Evolutionary conservation across 2,888 invertebrate genomes (phyloP), one percentile per base, ranked within the genome.

Genomic region (Apotomis capreana): DNA sequence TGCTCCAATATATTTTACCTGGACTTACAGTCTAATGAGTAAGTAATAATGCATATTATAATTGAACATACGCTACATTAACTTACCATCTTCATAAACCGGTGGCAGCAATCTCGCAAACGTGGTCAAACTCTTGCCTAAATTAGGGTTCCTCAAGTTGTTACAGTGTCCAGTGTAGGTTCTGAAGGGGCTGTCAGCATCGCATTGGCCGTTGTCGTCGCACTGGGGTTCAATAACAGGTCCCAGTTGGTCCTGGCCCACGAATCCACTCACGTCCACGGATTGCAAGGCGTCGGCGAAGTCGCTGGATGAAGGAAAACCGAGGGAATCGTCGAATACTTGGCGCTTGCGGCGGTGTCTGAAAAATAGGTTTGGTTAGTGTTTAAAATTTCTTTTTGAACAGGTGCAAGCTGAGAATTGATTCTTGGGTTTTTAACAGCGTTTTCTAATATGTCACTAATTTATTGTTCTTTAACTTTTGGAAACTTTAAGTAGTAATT

Each of bases 91-190:
- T 88, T 98, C 97, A 86, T 98, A 98, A 70, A 95, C 96, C 3
- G 98, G 96, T 0, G 98, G 97, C 74, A 98, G 84, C 73, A 98
- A 90, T 77, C 98, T 95, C 0, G 97, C 96, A 83, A 98, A 98
- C 0, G 97, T 96, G 0, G 97, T 97, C 81, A 98, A 91, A 79
- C 97, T 96, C 84, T 97, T 97, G 15, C 97, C 98, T 81, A 96
- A 94, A 71, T 94, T 95, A 0, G 98, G 97, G 82, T 97, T 96
- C 49, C 96, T 94, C 64, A 98, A 87, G 84, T 98, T 98, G 82
- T 98, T 98, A 83, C 98, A 98, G 80, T 96, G 96, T 0, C 98
- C 98, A 0, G 97, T 96, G 74, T 96, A 94, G 0, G 96, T 95
- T 78, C 97, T 94, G 88, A 95, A 97, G 0, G 95, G 96, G 5